Percentiles rank a stretch among this genome's conserved stretches.
Conservation (phyloP, 2,888 invertebrate genomes). For the Pyrocoelia pectoralis region DNA sequence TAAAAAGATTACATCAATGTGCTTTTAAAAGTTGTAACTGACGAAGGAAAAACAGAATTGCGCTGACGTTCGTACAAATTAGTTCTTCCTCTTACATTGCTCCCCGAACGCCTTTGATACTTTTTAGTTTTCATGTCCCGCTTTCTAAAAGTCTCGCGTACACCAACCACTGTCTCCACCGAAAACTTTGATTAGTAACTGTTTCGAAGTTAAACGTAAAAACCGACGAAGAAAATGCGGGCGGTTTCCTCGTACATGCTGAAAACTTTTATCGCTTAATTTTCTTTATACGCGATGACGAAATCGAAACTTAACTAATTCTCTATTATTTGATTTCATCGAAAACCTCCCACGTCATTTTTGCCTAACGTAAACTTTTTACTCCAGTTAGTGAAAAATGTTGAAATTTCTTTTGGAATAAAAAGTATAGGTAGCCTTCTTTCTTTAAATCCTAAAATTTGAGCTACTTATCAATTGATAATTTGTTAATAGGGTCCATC, state of each 20-base stretch:
- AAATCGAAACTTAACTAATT: no score
- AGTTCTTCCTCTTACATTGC: constrained; percentile 38
- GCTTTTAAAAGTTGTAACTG: constrained; percentile 46
- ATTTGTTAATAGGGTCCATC: no score
- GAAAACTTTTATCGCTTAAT: constrained; percentile 3
- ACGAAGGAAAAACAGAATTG: constrained; percentile 44
- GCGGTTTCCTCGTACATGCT: background rate
- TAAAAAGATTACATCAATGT: constrained; percentile 46
- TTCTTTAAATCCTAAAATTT: no score
- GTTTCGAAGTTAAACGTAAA: constrained; percentile 29
- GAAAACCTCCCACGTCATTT: no score
- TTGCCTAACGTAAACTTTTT: no score
- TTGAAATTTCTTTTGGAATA: no score
- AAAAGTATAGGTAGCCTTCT: no score
- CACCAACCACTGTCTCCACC: background rate
- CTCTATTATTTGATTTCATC: no score
- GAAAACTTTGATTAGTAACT: constrained; percentile 30
- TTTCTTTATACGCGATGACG: no score
- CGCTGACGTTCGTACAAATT: constrained; percentile 45
- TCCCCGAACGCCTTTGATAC: constrained; percentile 35
- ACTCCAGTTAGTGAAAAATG: no score
- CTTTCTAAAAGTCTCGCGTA: constrained; percentile 23
- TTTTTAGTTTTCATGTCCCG: constrained; percentile 34
- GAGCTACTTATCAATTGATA: no score
- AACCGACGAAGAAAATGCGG: constrained; percentile 18